Conservation (phyloP, 2,113 vertebrate genomes). For the Trichechus manatus region DNA sequence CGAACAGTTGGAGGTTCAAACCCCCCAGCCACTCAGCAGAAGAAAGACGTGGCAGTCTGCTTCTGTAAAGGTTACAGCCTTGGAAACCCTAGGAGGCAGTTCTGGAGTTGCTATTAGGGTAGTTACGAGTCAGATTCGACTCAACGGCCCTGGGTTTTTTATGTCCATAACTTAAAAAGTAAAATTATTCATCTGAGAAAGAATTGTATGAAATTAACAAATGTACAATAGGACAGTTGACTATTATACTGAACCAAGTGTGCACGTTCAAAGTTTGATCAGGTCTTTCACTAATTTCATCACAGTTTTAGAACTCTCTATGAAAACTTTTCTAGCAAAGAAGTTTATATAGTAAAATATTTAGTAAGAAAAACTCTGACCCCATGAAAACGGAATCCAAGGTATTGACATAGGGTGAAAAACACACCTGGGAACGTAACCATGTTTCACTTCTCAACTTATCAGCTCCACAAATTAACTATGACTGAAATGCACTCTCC, state of each 20-base stretch:
- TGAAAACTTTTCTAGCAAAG: constrained; percentile 80
- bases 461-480: constrained; percentile 85
- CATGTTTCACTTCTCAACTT: constrained; percentile 84
- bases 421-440: constrained; percentile 79
- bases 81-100: not conserved
- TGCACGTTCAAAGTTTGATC: constrained; percentile 44
- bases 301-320: constrained; percentile 22
- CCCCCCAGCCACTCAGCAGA: not conserved
- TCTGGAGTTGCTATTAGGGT: not conserved
- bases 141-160: not conserved
- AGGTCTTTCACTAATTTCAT: constrained; percentile 38
- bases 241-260: not conserved
- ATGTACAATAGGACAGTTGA: not conserved
- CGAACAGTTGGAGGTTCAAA: not conserved
- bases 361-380: constrained; percentile 63
- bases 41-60: not conserved
- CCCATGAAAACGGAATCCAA: constrained; percentile 81
- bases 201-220: constrained; percentile 39
- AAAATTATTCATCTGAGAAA: constrained; percentile 34
- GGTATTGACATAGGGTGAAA: constrained; percentile 79
- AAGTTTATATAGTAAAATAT: constrained; percentile 84
- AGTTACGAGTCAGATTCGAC: not conserved
- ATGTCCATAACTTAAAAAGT: constrained; percentile 1
- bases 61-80: not conserved
- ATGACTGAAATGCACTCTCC: constrained; percentile 83